phyloP scores from a whole-genome alignment of 2,797 vertebrate species.

The Antrozous pallidus region DNA sequence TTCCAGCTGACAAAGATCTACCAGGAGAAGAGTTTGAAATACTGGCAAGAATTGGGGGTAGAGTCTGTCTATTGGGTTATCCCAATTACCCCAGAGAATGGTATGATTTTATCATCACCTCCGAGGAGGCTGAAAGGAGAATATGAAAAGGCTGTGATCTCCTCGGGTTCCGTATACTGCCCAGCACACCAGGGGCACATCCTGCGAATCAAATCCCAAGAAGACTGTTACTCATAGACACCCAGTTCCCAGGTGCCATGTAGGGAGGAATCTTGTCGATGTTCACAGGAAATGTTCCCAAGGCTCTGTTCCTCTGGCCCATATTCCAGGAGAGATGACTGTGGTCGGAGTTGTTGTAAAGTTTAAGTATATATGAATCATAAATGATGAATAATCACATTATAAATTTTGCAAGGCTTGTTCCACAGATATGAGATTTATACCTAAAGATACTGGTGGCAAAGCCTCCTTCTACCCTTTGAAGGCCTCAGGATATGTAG shows the following conservation, averaged over 20 bases:
- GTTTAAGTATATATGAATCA: conserved; percentile 34
- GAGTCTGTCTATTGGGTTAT: conserved; percentile 1
- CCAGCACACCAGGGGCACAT: neutral
- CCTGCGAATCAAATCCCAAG: neutral
- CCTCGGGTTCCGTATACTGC: neutral
- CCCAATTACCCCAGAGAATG: conserved; percentile 15
- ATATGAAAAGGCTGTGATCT: neutral
- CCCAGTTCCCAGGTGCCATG: neutral
- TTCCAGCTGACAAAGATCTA: conserved; percentile 26
- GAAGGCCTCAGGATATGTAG: conserved; percentile 19
- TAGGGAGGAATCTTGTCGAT: neutral
- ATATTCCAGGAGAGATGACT: neutral
- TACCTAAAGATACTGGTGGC: conserved; percentile 43
- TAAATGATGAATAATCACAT: conserved; percentile 38
- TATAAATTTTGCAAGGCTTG: conserved; percentile 44
- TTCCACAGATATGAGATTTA: conserved; percentile 64
- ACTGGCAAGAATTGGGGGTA: neutral
- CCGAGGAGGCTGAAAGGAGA: conserved; percentile 14
- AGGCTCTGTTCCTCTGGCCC: neutral
- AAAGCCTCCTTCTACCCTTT: conserved; percentile 52
- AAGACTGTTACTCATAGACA: neutral
- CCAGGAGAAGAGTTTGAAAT: conserved; percentile 22
- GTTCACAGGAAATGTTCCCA: neutral
- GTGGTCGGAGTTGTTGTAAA: conserved; percentile 40
- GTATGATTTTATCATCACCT: neutral